Evolutionary conservation across 2,797 vertebrate genomes (phyloP).

Genomic region (Eulemur mongoz): DNA sequence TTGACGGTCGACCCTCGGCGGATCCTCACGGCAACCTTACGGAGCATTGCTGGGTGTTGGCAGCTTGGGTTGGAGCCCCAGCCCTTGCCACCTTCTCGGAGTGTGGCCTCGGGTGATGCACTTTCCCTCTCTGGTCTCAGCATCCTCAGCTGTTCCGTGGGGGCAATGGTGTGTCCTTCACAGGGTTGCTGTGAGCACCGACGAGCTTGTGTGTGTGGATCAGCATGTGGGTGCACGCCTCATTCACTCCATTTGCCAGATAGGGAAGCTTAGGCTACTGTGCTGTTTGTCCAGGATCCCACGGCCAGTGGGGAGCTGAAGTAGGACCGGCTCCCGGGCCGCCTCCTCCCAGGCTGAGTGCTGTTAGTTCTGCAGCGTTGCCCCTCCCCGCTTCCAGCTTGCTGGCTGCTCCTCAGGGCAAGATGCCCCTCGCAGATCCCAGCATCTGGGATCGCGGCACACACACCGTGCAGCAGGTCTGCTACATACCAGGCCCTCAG

Average conservation of each 20-base stretch:
- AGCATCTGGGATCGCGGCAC: not conserved
- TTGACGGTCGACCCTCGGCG: not conserved
- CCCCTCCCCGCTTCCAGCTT: not conserved
- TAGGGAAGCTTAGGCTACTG: not conserved
- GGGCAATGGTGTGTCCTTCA: not conserved
- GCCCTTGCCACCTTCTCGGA: not conserved
- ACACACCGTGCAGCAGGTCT: not conserved
- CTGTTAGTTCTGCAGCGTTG: rapidly evolving
- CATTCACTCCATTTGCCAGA: not conserved
- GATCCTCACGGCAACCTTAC: not conserved
- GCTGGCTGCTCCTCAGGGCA: not conserved
- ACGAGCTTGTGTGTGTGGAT: not conserved
- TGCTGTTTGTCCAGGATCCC: not conserved
- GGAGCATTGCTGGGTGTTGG: not conserved
- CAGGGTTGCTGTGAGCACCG: not conserved
- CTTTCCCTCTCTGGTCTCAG: not conserved
- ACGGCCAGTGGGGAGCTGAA: not conserved
- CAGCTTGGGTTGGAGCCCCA: not conserved
- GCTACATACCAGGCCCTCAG: not conserved
- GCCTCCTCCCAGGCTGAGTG: not conserved
- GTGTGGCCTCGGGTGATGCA: too few relatives aligned
- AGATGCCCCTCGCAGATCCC: not conserved
- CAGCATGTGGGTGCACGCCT: not conserved
- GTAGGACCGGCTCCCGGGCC: not conserved
- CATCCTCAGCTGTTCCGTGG: not conserved